Evolutionary conservation across 2,888 invertebrate species (phyloP).

Genomic region (Drosophila lutescens): DNA sequence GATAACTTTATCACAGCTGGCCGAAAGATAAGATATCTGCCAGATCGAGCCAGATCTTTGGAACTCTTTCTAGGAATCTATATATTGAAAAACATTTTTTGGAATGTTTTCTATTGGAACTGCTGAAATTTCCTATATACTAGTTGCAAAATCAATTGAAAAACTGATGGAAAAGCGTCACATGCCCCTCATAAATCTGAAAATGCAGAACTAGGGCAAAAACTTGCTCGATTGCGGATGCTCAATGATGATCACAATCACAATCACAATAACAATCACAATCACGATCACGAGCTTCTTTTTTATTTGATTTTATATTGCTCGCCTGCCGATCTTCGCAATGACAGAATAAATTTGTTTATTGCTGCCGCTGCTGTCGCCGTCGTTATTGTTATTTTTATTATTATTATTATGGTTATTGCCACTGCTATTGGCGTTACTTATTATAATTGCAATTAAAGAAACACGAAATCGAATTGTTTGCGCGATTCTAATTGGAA

Average conservation of each 20-base stretch:
- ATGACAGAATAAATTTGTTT: conserved; percentile 40
- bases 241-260: conserved; percentile 26
- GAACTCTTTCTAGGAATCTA: not conserved
- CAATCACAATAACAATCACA: conserved; percentile 23
- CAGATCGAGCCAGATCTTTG: conserved; percentile 1
- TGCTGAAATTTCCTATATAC: no score
- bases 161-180: not conserved
- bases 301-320: conserved; percentile 43
- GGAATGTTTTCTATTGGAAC: not conserved
- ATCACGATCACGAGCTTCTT: conserved; percentile 34
- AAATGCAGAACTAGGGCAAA: not conserved
- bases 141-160: not conserved
- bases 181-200: conserved; percentile 9
- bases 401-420: conserved; percentile 26
- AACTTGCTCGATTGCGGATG: conserved; percentile 11
- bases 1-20: conserved; percentile 26
- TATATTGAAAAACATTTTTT: not conserved
- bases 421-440: conserved; percentile 27
- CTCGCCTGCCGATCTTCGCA: conserved; percentile 15
- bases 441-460: conserved; percentile 45
- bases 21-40: conserved; percentile 13
- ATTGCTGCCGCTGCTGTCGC: conserved; percentile 8
- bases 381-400: conserved; percentile 13
- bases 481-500: not conserved
- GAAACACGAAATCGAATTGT: conserved; percentile 3